Percentiles rank a stretch among this genome's conserved stretches.
These are phyloP conservation scores for Campopleginae sp. DNA, from an alignment of 2,888 invertebrate genomes.

Conservation along the genomic window DNA sequence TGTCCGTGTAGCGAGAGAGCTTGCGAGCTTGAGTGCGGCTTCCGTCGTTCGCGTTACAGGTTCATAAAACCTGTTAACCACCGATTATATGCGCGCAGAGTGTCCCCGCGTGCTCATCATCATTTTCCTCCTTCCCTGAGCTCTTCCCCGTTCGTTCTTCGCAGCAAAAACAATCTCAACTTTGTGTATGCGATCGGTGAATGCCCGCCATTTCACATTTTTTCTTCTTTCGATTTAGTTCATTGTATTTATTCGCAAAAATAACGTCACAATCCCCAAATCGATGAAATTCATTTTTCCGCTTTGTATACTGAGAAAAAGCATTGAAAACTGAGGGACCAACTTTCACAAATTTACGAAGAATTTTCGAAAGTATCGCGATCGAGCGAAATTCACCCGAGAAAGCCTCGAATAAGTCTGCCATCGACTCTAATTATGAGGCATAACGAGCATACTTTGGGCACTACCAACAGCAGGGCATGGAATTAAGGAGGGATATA, in stretches of 20 bases:
- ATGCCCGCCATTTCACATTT: not conserved
- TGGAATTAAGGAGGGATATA: slow-evolving; percentile 38
- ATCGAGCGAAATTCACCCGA: slow-evolving; percentile 31
- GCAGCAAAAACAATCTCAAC: not conserved
- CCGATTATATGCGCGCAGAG: slow-evolving; percentile 78
- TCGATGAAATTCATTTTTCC: not conserved
- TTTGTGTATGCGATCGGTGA: not conserved
- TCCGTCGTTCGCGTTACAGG: slow-evolving; percentile 83
- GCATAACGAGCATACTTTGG: slow-evolving; percentile 72
- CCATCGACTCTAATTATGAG: slow-evolving; percentile 58
- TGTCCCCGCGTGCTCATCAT: slow-evolving; percentile 73
- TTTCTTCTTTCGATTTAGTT: not conserved
- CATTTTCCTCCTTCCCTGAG: slow-evolving; percentile 56
- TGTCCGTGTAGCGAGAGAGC: slow-evolving; percentile 52
- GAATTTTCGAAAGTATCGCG: slow-evolving; percentile 38
- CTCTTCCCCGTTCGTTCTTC: slow-evolving; percentile 39
- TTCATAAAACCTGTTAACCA: slow-evolving; percentile 83
- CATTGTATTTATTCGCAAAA: not conserved
- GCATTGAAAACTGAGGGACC: not conserved
- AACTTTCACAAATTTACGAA: not conserved
- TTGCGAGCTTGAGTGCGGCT: slow-evolving; percentile 80
- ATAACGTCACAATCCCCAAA: not conserved
- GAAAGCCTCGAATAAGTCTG: not conserved
- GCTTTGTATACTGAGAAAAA: not conserved
- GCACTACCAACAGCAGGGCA: slow-evolving; percentile 21